A percentile compares a stretch with the other conserved stretches of the same genome.
Evolutionary conservation across 2,113 vertebrate genomes (phyloP).

Genomic region (Atherinomorus stipes): DNA sequence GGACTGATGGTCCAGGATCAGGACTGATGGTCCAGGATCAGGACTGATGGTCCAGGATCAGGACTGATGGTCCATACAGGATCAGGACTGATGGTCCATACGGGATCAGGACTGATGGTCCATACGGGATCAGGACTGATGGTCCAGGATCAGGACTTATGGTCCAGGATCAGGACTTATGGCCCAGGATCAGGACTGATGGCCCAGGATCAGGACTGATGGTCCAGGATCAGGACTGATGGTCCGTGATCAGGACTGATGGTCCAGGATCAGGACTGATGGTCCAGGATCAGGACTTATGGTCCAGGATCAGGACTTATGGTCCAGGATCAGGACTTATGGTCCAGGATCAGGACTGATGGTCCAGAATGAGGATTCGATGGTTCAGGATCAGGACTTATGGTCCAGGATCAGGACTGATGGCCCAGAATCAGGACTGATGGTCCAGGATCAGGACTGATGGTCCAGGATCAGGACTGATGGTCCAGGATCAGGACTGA

Average conservation of each 20-base stretch:
- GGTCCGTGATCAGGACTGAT: not conserved
- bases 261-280: not conserved
- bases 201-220: not conserved
- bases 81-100: not conserved
- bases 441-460: not conserved
- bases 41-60: conserved; percentile 37
- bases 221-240: no score
- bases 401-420: no score
- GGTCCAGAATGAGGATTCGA: no score
- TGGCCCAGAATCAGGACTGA: not conserved
- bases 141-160: no score
- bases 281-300: not conserved
- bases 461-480: not conserved
- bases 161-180: not conserved
- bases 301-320: no score
- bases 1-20: no score
- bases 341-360: not conserved
- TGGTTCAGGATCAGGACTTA: not conserved
- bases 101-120: no score
- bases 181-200: not conserved
- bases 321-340: not conserved
- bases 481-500: no score
- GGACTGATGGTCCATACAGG: not conserved
- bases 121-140: no score
- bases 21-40: no score